These are phyloP conservation scores for Melanotaenia boesemani DNA, from an alignment of 2,797 vertebrate species.

Conservation along the genomic window DNA sequence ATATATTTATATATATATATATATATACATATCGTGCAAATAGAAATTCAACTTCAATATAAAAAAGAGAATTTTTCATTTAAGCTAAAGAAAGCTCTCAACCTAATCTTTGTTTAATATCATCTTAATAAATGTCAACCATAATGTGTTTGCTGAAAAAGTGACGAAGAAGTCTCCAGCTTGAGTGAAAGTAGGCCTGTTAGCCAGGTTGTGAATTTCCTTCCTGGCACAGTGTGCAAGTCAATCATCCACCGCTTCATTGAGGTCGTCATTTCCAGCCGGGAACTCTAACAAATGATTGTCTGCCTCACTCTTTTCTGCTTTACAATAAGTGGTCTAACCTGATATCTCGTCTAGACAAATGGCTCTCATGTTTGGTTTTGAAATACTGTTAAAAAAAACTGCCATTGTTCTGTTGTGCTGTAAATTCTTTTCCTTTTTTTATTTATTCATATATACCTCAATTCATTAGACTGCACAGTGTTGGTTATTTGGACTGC, in stretches of 20 bases:
- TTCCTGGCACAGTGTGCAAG: background rate
- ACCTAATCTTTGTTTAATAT: background rate
- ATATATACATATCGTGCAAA: background rate
- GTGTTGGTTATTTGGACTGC: background rate
- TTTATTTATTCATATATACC: background rate
- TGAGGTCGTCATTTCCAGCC: constrained; percentile 38
- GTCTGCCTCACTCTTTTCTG: constrained; percentile 45
- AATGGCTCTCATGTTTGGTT: constrained; percentile 30
- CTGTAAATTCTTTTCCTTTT: constrained; percentile 23
- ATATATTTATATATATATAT: no score
- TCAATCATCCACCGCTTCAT: constrained; percentile 8
- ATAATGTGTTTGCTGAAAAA: constrained; percentile 3
- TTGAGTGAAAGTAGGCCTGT: background rate
- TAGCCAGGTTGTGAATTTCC: background rate
- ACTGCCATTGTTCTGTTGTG: constrained; percentile 2
- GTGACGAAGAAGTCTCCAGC: background rate
- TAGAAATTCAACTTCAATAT: background rate
- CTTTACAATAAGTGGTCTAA: constrained; percentile 77
- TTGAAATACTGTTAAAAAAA: constrained; percentile 29
- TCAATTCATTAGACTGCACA: constrained; percentile 22
- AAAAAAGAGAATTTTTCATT: background rate
- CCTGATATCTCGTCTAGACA: constrained; percentile 58
- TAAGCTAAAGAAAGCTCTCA: background rate
- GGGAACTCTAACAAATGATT: constrained; percentile 71
- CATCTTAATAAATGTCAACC: background rate